phyloP scores from a whole-genome alignment of 2,888 invertebrate species.

The Apotomis turbidana region DNA sequence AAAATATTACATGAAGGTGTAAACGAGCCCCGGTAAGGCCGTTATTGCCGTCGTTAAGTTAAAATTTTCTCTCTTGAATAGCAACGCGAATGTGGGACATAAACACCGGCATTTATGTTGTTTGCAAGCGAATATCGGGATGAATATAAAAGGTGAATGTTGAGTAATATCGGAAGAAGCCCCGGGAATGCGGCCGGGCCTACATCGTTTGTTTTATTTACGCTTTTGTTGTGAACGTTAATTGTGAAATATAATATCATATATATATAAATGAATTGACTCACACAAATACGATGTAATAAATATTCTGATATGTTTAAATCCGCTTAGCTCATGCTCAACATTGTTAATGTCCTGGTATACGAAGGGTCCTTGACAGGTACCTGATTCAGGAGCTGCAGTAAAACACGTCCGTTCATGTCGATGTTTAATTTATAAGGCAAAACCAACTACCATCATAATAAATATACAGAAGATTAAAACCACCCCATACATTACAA shows the following conservation, averaged over 20 bases:
- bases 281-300: no score
- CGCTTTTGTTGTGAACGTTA: conserved; percentile 15
- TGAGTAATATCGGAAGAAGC: conserved; percentile 39
- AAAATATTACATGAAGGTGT: conserved; percentile 71
- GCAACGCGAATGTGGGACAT: conserved; percentile 65
- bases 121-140: conserved; percentile 65
- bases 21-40: conserved; percentile 67
- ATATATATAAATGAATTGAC: no score
- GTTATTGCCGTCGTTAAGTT: conserved; percentile 75
- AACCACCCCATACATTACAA: no score
- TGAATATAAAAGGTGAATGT: conserved; percentile 51
- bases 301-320: no score
- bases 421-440: no score
- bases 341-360: no score
- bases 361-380: no score
- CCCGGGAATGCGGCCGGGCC: conserved; percentile 8
- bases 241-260: conserved; percentile 1
- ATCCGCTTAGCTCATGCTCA: no score
- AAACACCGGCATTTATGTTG: conserved; percentile 70
- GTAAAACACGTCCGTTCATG: no score
- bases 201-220: conserved; percentile 28
- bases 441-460: no score
- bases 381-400: no score
- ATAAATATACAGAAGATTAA: no score
- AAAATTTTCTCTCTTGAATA: conserved; percentile 73